These are phyloP conservation scores for Aphaenogaster floridana DNA, from an alignment of 1,140 invertebrate genomes.

Conservation along the genomic window DNA sequence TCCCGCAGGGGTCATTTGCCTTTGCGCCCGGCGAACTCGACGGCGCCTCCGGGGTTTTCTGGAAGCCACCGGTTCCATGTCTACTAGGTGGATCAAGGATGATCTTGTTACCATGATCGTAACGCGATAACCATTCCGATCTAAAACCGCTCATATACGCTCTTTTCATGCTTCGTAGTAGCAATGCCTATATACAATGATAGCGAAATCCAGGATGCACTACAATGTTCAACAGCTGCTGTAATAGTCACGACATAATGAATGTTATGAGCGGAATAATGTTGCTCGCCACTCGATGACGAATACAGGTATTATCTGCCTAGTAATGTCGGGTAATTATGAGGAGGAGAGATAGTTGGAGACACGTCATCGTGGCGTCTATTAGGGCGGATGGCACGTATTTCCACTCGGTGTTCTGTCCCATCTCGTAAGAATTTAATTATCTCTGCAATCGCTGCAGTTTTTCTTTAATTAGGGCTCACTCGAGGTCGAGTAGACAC, in stretches of 20 bases:
- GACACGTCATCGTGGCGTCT: conserved; percentile 75
- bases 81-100: conserved; percentile 51
- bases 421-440: conserved; percentile 71
- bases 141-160: conserved; percentile 48
- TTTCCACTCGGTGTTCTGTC: conserved; percentile 47
- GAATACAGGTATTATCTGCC: conserved; percentile 68
- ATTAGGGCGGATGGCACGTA: conserved; percentile 71
- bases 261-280: conserved; percentile 68
- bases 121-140: conserved; percentile 71
- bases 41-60: conserved; percentile 64
- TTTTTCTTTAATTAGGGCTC: conserved; percentile 80
- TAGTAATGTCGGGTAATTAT: conserved; percentile 79
- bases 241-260: conserved; percentile 68
- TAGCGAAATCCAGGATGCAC: conserved; percentile 19
- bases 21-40: conserved; percentile 55
- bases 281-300: conserved; percentile 64
- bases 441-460: conserved; percentile 71
- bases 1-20: conserved; percentile 65
- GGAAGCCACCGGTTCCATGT: conserved; percentile 36
- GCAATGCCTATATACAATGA: background rate
- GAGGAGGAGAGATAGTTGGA: conserved; percentile 69
- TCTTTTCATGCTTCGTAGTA: background rate
- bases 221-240: conserved; percentile 33
- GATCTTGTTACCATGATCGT: conserved; percentile 74
- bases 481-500: conserved; percentile 69